These are phyloP conservation scores for Mus pahari DNA, from an alignment of 2,113 vertebrate genomes.

Conservation along the genomic window DNA sequence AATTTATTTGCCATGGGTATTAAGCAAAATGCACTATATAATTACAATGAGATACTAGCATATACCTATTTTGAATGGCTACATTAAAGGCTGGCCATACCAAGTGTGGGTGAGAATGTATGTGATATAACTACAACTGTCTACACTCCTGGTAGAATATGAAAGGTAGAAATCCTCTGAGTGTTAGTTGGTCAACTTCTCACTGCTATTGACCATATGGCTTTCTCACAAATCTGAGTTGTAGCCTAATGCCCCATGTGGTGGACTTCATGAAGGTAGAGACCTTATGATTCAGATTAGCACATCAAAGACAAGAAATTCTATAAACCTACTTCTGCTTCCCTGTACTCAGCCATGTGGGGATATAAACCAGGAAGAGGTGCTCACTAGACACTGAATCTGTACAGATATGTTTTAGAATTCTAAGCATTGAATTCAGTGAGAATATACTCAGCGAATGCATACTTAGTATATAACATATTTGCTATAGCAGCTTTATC, in stretches of 20 bases:
- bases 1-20: not conserved
- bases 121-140: not conserved
- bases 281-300: not conserved
- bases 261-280: not conserved
- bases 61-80: not conserved
- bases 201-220: fast-evolving
- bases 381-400: not conserved
- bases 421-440: not conserved
- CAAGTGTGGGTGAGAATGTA: not conserved
- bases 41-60: not conserved
- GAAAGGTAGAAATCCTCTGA: not conserved
- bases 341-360: not conserved
- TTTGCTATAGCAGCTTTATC: not conserved
- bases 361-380: not conserved
- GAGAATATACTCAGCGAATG: not conserved
- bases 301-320: not conserved
- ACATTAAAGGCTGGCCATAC: not conserved
- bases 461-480: not conserved
- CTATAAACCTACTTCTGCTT: not conserved
- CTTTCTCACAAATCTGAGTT: not conserved
- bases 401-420: not conserved
- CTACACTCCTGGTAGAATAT: not conserved
- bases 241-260: not conserved
- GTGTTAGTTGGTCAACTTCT: not conserved
- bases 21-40: not conserved